Evolutionary conservation across 2,113 vertebrate species (phyloP), one percentile per base, ranked within the genome.

Genomic region (Plotosus lineatus): DNA sequence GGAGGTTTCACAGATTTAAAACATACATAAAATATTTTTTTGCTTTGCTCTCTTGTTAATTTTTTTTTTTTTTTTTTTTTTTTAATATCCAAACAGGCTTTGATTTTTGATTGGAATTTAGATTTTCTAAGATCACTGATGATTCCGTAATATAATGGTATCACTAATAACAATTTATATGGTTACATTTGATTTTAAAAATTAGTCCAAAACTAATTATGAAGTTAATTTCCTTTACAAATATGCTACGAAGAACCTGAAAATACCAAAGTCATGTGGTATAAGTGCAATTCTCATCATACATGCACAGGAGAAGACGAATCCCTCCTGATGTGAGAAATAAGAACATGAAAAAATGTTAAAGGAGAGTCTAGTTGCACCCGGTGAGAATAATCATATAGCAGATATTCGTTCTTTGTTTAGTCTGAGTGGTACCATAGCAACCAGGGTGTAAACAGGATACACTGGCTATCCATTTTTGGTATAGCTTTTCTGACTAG

Each of bases 271-370:
- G 53, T 38, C 68, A 60, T 63, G 44, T 55, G 23, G 38, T 28
- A 58, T 58, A 44, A 10, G 28, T 71, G 42, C 28, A 17, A 51
- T 33, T 72, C 2, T 21, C 15, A 31, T 53, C 42, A 42, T 7
- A 75, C 77, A 82, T 82, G 74, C 74, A 78, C 65, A 73, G 55
- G 46, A 17, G 3, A 79, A 9, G 28, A 72, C 48, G 60, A 48
- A 14, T 42, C 48, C 46, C 19, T 44, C 44, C 48, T 78, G 48
- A 81, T 60, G 51, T 55, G 44, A 68, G 42, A 36, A 78, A 56
- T 60, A 68, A 61, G 44, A 68, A 82, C 15, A 2, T 12, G n/a
- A 31, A 31, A 42, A 42, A 75, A 60, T n/a, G n/a, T n/a, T n/a
- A n/a, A n/a, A n/a, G n/a, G n/a, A n/a, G n/a, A n/a, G n/a, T n/a